Evolutionary conservation across 2,113 vertebrate species (phyloP).

Genomic region (Hyperopisus bebe): DNA sequence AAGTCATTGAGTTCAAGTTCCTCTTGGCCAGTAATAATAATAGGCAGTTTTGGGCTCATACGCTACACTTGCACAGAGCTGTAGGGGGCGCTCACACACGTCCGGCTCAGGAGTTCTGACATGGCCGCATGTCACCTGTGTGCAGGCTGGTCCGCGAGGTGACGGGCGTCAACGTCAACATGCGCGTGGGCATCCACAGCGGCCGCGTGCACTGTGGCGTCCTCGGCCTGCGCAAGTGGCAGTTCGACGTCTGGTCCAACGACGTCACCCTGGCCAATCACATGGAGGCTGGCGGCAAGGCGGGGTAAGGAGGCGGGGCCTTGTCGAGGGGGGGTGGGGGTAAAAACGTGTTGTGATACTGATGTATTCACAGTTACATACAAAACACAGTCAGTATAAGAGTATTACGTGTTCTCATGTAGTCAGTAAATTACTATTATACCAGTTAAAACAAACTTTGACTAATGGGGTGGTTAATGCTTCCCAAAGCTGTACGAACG

Average conservation of each 20-base stretch:
- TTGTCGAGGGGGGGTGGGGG: neutral
- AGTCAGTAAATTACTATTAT: neutral
- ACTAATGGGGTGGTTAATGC: neutral
- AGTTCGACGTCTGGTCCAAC: constrained; percentile 96
- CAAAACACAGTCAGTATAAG: neutral
- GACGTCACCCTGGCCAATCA: constrained; percentile 92
- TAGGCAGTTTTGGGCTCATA: neutral
- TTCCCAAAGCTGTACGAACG: neutral
- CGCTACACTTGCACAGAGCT: neutral
- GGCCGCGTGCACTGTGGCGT: constrained; percentile 90
- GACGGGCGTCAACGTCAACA: constrained; percentile 95
- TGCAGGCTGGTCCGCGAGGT: constrained; percentile 83
- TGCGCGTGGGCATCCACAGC: constrained; percentile 94
- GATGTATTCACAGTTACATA: neutral
- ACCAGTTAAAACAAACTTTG: neutral
- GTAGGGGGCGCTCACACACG: neutral
- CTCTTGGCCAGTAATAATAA: neutral
- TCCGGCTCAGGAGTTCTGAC: neutral
- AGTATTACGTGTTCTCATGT: neutral
- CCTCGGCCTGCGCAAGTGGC: constrained; percentile 92
- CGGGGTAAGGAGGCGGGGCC: constrained; percentile 67
- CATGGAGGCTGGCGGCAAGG: constrained; percentile 92
- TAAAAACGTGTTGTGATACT: neutral
- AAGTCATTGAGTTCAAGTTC: neutral
- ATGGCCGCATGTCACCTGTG: neutral